Evolutionary conservation across 2,113 vertebrate genomes (phyloP).

Genomic region (Aegypius monachus): DNA sequence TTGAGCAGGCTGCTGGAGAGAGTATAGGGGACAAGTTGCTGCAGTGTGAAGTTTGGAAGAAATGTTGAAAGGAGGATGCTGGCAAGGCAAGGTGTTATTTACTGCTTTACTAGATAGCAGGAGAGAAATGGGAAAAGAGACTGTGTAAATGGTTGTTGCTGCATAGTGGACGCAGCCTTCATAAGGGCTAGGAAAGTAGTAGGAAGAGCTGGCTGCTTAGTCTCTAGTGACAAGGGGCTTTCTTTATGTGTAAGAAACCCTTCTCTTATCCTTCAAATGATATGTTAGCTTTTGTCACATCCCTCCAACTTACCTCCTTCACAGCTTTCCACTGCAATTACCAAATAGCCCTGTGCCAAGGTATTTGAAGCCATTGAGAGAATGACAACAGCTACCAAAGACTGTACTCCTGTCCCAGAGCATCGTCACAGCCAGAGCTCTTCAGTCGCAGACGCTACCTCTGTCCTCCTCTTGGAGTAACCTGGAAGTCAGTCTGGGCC

Average conservation of each 20-base stretch:
- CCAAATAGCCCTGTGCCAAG: not conserved
- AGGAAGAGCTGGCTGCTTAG: not conserved
- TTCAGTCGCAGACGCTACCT: not conserved
- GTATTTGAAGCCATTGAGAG: not conserved
- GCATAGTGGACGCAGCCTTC: not conserved
- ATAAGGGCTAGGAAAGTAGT: not conserved
- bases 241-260: not conserved
- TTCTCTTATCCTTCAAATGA: not conserved
- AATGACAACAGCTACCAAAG: not conserved
- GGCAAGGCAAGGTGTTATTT: not conserved
- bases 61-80: not conserved
- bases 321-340: not conserved
- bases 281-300: not conserved
- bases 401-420: not conserved
- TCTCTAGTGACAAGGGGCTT: not conserved
- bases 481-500: not conserved
- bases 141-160: not conserved
- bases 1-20: not conserved
- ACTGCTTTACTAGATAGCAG: not conserved
- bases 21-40: not conserved
- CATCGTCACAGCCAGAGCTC: not conserved
- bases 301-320: not conserved
- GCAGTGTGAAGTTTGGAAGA: not conserved
- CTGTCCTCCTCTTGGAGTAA: not conserved
- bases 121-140: not conserved